phyloP scores from a whole-genome alignment of 2,888 invertebrate species.

The Cataglyphis albicans region DNA sequence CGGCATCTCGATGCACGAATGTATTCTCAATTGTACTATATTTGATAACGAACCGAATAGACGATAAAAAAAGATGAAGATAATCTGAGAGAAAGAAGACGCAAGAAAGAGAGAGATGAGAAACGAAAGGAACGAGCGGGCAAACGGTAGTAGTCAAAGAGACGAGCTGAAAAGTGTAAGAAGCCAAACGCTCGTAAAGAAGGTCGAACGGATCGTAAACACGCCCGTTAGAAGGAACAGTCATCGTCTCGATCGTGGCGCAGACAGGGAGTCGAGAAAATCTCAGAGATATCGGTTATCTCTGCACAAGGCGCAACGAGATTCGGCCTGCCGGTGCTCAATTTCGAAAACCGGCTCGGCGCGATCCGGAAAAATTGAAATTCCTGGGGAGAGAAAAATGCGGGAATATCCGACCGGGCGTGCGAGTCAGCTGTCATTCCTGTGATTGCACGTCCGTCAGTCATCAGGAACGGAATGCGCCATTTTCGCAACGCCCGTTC shows the following conservation, averaged over 20 bases:
- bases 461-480: constrained; percentile 73
- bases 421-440: constrained; percentile 72
- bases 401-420: constrained; percentile 65
- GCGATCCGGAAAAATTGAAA: constrained; percentile 76
- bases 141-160: constrained; percentile 79
- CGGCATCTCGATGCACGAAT: constrained; percentile 52
- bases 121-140: constrained; percentile 53
- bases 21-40: constrained; percentile 18
- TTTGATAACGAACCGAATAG: constrained; percentile 8
- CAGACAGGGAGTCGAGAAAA: constrained; percentile 76
- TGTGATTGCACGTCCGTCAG: constrained; percentile 76
- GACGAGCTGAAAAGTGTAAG: constrained; percentile 80
- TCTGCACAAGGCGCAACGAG: neutral
- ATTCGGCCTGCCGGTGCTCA: constrained; percentile 50
- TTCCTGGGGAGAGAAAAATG: constrained; percentile 73
- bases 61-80: constrained; percentile 7
- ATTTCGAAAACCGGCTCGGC: constrained; percentile 61
- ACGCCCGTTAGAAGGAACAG: constrained; percentile 63
- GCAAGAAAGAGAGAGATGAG: neutral
- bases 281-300: constrained; percentile 62
- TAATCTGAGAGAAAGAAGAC: neutral
- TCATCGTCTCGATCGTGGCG: constrained; percentile 62
- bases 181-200: constrained; percentile 82
- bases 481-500: constrained; percentile 68
- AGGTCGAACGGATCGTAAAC: constrained; percentile 82